A percentile compares a stretch with the other conserved stretches of the same genome.
phyloP scores from a whole-genome alignment of 2,888 invertebrate genomes.

The Dexiosoma caninum region DNA sequence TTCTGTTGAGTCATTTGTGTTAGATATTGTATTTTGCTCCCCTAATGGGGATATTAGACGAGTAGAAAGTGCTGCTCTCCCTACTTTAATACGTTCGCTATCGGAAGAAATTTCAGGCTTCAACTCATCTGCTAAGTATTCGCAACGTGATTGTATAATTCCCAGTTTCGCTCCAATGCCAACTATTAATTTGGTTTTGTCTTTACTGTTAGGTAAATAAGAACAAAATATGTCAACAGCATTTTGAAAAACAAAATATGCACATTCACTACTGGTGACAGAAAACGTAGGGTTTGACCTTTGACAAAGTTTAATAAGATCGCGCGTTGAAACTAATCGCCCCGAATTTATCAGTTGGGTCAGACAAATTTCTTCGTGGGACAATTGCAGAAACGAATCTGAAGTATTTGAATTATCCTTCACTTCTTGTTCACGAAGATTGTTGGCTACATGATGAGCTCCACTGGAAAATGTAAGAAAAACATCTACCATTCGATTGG shows the following conservation, averaged over 20 bases:
- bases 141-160: conserved; percentile 88
- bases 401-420: conserved; percentile 70
- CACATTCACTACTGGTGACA: conserved; percentile 81
- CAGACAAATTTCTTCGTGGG: conserved; percentile 71
- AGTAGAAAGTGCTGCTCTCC: conserved; percentile 82
- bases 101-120: conserved; percentile 86
- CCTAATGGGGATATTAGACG: background rate
- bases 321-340: conserved; percentile 88
- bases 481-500: conserved; percentile 88
- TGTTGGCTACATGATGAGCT: conserved; percentile 79
- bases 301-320: conserved; percentile 94
- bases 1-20: conserved; percentile 33
- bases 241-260: conserved; percentile 84
- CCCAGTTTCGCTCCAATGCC: conserved; percentile 89
- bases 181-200: conserved; percentile 83
- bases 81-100: conserved; percentile 81
- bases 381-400: conserved; percentile 71
- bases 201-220: conserved; percentile 83
- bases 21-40: conserved; percentile 17
- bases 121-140: conserved; percentile 86
- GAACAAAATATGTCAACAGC: conserved; percentile 95
- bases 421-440: conserved; percentile 76
- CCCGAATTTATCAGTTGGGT: conserved; percentile 76
- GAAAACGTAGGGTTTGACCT: conserved; percentile 87
- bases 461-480: conserved; percentile 89